Evolutionary conservation across 2,797 vertebrate species (phyloP).

Genomic region (Megalops cyprinoides): DNA sequence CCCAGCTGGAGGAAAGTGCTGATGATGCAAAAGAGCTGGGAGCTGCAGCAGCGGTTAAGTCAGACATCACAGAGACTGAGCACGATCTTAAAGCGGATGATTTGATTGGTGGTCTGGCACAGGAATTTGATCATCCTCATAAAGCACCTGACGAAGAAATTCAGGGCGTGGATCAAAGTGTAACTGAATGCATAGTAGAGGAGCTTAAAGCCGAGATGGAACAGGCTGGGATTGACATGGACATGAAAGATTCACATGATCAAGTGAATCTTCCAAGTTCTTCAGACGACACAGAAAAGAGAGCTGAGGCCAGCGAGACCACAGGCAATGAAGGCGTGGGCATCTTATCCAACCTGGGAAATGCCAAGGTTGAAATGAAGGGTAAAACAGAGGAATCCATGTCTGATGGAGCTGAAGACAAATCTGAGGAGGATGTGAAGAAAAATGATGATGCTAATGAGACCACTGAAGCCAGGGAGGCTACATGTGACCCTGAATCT

Average conservation of each 20-base stretch:
- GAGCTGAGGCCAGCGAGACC: slow-evolving; percentile 4
- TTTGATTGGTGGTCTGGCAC: neutral
- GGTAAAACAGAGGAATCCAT: neutral
- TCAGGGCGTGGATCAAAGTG: slow-evolving; percentile 44
- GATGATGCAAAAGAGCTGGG: slow-evolving; percentile 24
- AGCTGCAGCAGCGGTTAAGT: neutral
- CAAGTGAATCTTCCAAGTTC: too few species aligned
- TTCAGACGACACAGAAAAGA: slow-evolving; percentile 5
- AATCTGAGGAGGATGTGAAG: slow-evolving; percentile 63
- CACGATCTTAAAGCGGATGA: slow-evolving; percentile 28
- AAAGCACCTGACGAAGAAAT: slow-evolving; percentile 14
- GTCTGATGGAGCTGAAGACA: slow-evolving; percentile 32
- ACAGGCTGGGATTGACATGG: slow-evolving; percentile 13
- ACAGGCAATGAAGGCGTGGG: neutral
- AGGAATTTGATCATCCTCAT: slow-evolving; percentile 9
- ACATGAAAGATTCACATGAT: neutral
- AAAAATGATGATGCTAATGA: slow-evolving; percentile 13
- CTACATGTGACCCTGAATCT: slow-evolving; percentile 55
- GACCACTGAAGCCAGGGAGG: slow-evolving; percentile 39
- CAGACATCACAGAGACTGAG: slow-evolving; percentile 18
- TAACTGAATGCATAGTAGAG: slow-evolving; percentile 50
- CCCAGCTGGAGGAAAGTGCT: slow-evolving; percentile 31
- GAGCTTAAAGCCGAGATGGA: slow-evolving; percentile 39
- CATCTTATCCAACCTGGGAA: neutral
- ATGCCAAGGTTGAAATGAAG: neutral